These are phyloP conservation scores for Caenorhabditis sp. DNA, from an alignment of 2,888 invertebrate species.

Conservation along the genomic window DNA sequence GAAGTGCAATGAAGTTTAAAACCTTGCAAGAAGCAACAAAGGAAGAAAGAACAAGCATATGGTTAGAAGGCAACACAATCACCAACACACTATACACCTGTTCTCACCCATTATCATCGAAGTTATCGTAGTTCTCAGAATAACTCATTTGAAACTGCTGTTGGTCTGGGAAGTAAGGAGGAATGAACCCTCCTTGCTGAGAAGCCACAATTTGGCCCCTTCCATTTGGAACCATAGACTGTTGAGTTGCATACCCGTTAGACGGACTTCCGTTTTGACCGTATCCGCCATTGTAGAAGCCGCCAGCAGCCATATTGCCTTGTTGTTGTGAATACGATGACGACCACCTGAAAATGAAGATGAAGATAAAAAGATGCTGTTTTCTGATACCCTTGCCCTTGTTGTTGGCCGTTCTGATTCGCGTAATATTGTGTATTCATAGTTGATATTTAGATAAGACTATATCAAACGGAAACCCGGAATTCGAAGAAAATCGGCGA, in stretches of 20 bases:
- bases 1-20: neutral
- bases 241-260: slow-evolving; percentile 63
- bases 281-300: slow-evolving; percentile 35
- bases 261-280: slow-evolving; percentile 48
- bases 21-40: slow-evolving; percentile 16
- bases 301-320: slow-evolving; percentile 37
- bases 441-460: slow-evolving; percentile 44
- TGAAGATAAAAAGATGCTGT: neutral
- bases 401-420: slow-evolving; percentile 53
- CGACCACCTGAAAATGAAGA: slow-evolving; percentile 40
- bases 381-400: slow-evolving; percentile 30
- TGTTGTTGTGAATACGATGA: slow-evolving; percentile 46
- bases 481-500: slow-evolving; percentile 60
- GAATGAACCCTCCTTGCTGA: slow-evolving; percentile 42
- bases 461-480: slow-evolving; percentile 67
- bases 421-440: slow-evolving; percentile 59
- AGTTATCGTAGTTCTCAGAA: slow-evolving; percentile 40
- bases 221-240: slow-evolving; percentile 40
- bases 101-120: slow-evolving; percentile 65
- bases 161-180: slow-evolving; percentile 41
- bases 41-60: slow-evolving; percentile 52
- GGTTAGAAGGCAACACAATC: slow-evolving; percentile 54
- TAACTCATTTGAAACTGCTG: slow-evolving; percentile 41
- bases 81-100: slow-evolving; percentile 59
- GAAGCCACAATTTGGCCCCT: slow-evolving; percentile 57